Conservation (phyloP, 2,113 vertebrate genomes). For the Otis tarda region DNA sequence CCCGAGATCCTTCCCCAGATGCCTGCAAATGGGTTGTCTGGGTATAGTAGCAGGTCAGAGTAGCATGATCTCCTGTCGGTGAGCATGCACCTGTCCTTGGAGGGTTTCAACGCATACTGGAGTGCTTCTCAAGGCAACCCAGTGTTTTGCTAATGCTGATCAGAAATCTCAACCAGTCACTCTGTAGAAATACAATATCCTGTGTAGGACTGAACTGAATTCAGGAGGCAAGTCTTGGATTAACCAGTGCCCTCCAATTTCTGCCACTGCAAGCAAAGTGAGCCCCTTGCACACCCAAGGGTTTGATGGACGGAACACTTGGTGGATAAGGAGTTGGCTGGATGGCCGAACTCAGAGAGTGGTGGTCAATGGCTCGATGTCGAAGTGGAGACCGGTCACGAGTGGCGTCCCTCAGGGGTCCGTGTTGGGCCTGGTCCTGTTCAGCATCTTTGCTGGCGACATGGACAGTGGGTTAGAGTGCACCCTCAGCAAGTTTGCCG, state of each 20-base stretch:
- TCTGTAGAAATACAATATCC: neutral
- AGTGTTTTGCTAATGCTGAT: neutral
- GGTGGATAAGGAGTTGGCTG: too few relatives aligned
- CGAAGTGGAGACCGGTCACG: too few relatives aligned
- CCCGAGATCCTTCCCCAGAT: neutral
- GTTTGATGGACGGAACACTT: too few relatives aligned
- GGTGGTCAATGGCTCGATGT: too few relatives aligned
- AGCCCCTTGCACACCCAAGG: neutral
- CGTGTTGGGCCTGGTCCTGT: too few relatives aligned
- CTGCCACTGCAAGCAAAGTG: neutral
- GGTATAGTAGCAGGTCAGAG: neutral
- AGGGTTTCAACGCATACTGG: neutral
- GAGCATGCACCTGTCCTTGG: neutral
- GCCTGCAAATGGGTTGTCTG: neutral
- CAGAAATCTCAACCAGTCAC: neutral
- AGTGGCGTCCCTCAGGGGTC: too few relatives aligned
- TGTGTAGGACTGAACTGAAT: neutral
- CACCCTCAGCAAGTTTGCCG: too few relatives aligned
- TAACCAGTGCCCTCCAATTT: neutral
- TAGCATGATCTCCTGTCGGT: neutral
- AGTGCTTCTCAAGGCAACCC: neutral
- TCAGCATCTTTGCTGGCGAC: too few relatives aligned
- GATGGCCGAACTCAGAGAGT: too few relatives aligned
- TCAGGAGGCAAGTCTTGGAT: neutral
- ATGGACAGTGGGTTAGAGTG: too few relatives aligned